Base-by-base conservation (phyloP, 2,797 vertebrate species). In the Enteromius thamalakanensis region DNA sequence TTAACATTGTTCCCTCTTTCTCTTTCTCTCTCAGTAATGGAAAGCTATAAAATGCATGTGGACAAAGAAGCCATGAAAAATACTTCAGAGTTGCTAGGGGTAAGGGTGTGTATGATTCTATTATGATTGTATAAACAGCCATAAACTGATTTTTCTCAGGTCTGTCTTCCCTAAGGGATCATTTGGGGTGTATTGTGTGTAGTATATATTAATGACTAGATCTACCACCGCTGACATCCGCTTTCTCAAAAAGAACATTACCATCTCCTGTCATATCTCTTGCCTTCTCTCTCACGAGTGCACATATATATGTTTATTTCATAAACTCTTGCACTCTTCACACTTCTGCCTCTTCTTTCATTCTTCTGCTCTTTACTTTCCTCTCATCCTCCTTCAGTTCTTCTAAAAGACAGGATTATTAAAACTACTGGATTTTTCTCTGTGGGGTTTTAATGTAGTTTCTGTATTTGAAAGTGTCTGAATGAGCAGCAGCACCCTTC, bases 11-110 rank as follows among this genome's bases (percentile, higher is more conserved):
- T 51, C 40, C n/a, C 14, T 15, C 40, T 76, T 2, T 17, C 19
- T 32, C 2, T 32, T 3, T 81, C 17, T 37, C 7, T 65, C 23
- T 77, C 7, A 98, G 97, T 92, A 81, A 97, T 98, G 97, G 97
- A 98, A 92, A 96, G 91, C 83, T 93, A 95, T 75, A 88, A 70
- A 89, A 95, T 98, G 86, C 91, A 91, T 8, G 95, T 98, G 91
- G 93, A 97, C 91, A 94, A 93, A 87, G 95, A 95, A 17, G 94
- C 96, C 67, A 90, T 98, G 55, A 94, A 93, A 88, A 95, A 88
- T 90, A 97, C 93, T 2, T 98, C 97, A 21, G 93, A 95, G 51
- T 91, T 98, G 84, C 93, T 98, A 17, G 96, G 94, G 95, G 97
- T 99, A 91, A 93, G 86, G 45, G 23, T 84, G 15, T 71, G 0